These are phyloP conservation scores for Chelidonichthys spinosus DNA, from an alignment of 2,797 vertebrate genomes.

Conservation along the genomic window DNA sequence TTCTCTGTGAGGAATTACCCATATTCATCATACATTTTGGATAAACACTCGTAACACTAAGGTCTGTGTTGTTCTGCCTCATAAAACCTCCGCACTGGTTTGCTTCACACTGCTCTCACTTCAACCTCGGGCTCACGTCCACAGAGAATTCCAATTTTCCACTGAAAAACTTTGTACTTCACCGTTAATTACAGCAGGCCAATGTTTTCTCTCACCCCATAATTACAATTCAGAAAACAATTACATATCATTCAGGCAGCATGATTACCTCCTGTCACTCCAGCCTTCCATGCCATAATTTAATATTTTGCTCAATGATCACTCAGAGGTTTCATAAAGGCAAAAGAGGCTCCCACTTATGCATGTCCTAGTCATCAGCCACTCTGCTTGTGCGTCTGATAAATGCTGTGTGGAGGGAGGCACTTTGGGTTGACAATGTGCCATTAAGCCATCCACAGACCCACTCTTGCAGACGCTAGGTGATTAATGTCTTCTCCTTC, in stretches of 20 bases:
- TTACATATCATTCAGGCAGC: constrained; percentile 73
- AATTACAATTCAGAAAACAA: constrained; percentile 80
- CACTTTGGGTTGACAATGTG: constrained; percentile 69
- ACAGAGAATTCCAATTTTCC: constrained; percentile 71
- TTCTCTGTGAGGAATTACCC: constrained; percentile 33
- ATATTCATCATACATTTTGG: constrained; percentile 52
- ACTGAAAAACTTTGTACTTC: constrained; percentile 71
- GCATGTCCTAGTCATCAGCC: constrained; percentile 70
- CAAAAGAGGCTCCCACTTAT: constrained; percentile 66
- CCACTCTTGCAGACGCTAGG: constrained; percentile 56
- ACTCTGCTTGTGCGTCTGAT: constrained; percentile 69
- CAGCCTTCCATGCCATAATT: constrained; percentile 67
- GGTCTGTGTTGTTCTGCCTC: constrained; percentile 48
- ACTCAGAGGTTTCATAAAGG: constrained; percentile 72
- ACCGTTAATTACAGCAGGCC: constrained; percentile 65
- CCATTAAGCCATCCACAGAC: constrained; percentile 60
- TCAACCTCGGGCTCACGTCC: constrained; percentile 54
- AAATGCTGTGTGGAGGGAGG: constrained; percentile 60
- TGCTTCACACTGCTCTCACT: constrained; percentile 37
- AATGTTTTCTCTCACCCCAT: constrained; percentile 71
- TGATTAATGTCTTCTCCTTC: constrained; percentile 70
- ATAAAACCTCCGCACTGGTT: constrained; percentile 39
- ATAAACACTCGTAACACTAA: constrained; percentile 50
- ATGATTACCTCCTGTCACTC: constrained; percentile 76
- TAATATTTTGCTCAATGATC: constrained; percentile 76